These are phyloP conservation scores for Spheniscus mendiculus DNA, from an alignment of 2,113 vertebrate species.

Conservation along the genomic window DNA sequence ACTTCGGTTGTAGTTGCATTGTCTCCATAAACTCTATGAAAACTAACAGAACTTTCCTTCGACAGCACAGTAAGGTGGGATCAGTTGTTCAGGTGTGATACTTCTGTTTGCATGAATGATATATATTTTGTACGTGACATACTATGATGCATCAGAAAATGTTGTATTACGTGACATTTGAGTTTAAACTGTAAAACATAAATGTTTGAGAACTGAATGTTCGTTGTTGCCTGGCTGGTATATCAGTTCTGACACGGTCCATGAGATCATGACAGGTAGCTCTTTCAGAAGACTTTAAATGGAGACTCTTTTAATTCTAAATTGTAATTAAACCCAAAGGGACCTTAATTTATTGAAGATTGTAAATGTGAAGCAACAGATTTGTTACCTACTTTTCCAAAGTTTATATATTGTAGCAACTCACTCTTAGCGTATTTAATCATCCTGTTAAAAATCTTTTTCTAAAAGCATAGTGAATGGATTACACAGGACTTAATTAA, in stretches of 20 bases:
- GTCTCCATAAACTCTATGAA: background rate
- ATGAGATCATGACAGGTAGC: background rate
- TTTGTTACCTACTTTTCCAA: too few relatives aligned
- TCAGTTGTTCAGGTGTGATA: background rate
- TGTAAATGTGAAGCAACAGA: background rate
- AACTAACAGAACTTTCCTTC: background rate
- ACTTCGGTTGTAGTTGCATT: accelerated
- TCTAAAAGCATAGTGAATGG: background rate
- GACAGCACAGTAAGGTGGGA: background rate
- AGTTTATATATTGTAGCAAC: background rate
- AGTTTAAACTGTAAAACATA: background rate
- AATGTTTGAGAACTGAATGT: background rate
- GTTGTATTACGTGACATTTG: background rate
- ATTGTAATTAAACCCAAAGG: background rate
- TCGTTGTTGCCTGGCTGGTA: background rate
- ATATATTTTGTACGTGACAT: accelerated
- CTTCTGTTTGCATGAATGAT: background rate
- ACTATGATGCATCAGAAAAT: background rate
- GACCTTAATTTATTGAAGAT: background rate
- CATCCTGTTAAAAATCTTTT: background rate
- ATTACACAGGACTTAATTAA: background rate
- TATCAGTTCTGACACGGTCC: background rate
- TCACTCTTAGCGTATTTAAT: background rate
- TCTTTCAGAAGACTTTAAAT: background rate
- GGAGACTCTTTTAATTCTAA: background rate